Conservation (phyloP, 2,113 vertebrate species). For the Agelaius tricolor region DNA sequence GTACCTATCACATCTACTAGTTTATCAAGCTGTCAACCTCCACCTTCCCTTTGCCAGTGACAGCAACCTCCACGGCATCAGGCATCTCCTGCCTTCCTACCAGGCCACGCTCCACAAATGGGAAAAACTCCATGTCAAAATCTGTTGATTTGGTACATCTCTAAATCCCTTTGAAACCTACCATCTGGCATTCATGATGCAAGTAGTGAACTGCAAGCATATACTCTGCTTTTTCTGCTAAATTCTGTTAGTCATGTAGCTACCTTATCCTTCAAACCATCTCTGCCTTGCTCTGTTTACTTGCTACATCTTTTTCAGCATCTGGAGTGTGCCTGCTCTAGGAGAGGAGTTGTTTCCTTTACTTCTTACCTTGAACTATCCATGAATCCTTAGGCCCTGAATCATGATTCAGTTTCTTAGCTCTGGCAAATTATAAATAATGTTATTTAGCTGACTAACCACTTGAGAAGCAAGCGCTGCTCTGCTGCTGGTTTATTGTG, state of each 20-base stretch:
- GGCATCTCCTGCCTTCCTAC: conserved; percentile 27
- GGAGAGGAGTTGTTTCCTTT: not conserved
- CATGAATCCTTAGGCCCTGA: not conserved
- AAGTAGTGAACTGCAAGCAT: conserved; percentile 50
- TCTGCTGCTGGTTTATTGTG: not conserved
- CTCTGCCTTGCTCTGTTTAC: conserved; percentile 34
- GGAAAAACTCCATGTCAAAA: conserved; percentile 61
- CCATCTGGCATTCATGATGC: conserved; percentile 63
- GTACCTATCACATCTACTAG: conserved; percentile 42
- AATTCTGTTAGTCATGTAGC: conserved; percentile 38
- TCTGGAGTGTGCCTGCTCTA: not conserved
- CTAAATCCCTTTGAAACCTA: conserved; percentile 59
- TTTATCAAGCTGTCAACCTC: conserved; percentile 59
- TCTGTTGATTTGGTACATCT: conserved; percentile 53
- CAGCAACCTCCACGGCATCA: conserved; percentile 45
- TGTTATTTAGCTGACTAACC: not conserved
- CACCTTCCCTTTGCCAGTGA: conserved; percentile 53
- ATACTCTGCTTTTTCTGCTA: conserved; percentile 28
- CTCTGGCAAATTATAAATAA: not conserved
- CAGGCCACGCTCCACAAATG: conserved; percentile 42
- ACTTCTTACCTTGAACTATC: not conserved
- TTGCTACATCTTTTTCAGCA: not conserved
- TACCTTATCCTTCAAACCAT: conserved; percentile 26
- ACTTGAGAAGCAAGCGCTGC: not conserved
- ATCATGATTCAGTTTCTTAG: not conserved